Conservation (phyloP, 2,113 vertebrate species). For the Pomatorhinus ruficollis region DNA sequence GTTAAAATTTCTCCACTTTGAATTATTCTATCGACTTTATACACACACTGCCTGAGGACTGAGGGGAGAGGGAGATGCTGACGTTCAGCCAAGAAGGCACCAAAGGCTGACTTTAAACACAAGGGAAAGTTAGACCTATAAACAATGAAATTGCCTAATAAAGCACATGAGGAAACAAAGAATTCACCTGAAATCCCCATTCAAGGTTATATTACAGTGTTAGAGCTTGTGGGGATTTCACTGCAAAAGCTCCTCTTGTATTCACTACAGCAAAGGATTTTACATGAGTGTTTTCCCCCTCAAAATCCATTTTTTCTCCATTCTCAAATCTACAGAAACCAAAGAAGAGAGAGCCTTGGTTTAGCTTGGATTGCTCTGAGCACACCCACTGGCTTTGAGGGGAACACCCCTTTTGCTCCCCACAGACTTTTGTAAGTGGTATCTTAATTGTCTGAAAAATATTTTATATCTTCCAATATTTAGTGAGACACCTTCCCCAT, state of each 20-base stretch:
- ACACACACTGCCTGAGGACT: neutral
- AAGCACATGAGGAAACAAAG: neutral
- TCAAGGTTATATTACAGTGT: fast-evolving
- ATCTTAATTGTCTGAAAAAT: neutral
- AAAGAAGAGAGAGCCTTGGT: neutral
- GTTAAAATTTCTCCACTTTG: neutral
- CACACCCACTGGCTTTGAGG: neutral
- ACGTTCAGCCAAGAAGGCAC: neutral
- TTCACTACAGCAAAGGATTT: neutral
- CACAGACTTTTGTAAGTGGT: neutral
- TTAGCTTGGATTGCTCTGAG: neutral
- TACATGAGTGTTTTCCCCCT: fast-evolving
- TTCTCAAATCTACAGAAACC: neutral
- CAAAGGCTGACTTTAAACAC: neutral
- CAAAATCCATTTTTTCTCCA: neutral
- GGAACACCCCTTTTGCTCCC: neutral
- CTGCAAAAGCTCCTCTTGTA: neutral
- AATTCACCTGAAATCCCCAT: neutral
- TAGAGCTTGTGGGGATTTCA: neutral
- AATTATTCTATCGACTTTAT: neutral
- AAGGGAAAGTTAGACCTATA: neutral
- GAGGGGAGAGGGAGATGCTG: neutral
- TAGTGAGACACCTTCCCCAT: neutral
- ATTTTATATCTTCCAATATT: neutral
- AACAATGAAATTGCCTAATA: neutral